Evolutionary conservation across 2,113 vertebrate genomes (phyloP), one percentile per base, ranked within the genome.

Genomic region (Malaclemys terrapin): DNA sequence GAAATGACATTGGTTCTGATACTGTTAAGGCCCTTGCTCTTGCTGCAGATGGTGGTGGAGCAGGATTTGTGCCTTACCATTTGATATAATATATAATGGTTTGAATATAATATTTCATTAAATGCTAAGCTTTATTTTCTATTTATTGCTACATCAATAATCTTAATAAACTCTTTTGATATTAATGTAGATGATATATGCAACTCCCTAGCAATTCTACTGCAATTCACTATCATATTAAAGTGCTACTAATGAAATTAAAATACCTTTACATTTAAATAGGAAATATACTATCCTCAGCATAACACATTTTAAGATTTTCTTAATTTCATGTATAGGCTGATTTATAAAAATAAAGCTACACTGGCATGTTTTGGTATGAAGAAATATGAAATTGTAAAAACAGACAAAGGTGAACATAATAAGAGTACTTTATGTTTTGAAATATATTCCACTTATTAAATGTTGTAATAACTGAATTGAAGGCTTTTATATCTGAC

Each of bases 1-100:
- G 57, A 95, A 91, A 91, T 84, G 13, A 13, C n/a, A 80, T 93
- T 78, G 19, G 10, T 93, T 93, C 84, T 89, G 69, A 49, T 87
- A 11, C 31, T 88, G 6, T 50, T 38, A 85, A 81, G 49, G 45
- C 42, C 49, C 84, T 91, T 53, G 52, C 45, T 72, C 35, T 50
- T 76, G 9, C 14, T 81, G 29, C 38, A 62, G 24, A 88, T 49
- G 29, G 5, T 42, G 78, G 22, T 38, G 38, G 47, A 93, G 62
- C 5, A 96, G 57, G 31, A 3, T 59, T 86, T 62, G 8, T 88
- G 29, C 3, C 85, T 4, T 78, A 89, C 17, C 86, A 81, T 69
- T 82, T n/a, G 1, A 65, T 6, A 2, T 52, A 91, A 78, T 7
- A 53, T 50, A 81, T 56, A 53, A 62, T 9, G 9, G 78, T 90